Percentiles rank a stretch among this genome's conserved stretches.
Evolutionary conservation across 2,888 invertebrate species (phyloP).

Genomic region (Keiferia lycopersicella): DNA sequence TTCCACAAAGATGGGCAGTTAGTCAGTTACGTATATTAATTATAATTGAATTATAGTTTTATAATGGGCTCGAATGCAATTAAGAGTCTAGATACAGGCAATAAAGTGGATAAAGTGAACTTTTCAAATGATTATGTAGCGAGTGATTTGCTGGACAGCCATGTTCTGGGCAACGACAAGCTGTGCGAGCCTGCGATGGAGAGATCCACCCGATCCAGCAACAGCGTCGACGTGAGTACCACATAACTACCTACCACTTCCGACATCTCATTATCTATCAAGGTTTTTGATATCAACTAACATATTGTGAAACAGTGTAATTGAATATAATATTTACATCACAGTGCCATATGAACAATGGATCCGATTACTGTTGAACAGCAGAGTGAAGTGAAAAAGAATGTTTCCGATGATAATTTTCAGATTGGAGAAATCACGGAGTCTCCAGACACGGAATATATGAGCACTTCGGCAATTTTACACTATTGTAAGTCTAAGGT

Average conservation of each 20-base stretch:
- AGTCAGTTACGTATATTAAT: slow-evolving; percentile 31
- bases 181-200: slow-evolving; percentile 65
- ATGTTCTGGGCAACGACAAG: slow-evolving; percentile 73
- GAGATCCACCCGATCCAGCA: slow-evolving; percentile 69
- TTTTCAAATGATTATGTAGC: slow-evolving; percentile 71
- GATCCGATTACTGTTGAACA: slow-evolving; percentile 1
- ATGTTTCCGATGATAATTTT: slow-evolving; percentile 34
- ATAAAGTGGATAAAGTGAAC: slow-evolving; percentile 70
- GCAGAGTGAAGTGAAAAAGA: slow-evolving; percentile 5
- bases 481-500: slow-evolving; percentile 91
- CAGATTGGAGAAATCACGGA: slow-evolving; percentile 87
- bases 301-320: slow-evolving; percentile 2
- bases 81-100: slow-evolving; percentile 67
- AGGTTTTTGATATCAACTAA: slow-evolving; percentile 1
- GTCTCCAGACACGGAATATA: slow-evolving; percentile 83
- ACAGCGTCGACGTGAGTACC: slow-evolving; percentile 76
- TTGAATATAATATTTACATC: slow-evolving; percentile 8
- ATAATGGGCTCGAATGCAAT: slow-evolving; percentile 65
- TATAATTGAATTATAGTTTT: slow-evolving; percentile 54
- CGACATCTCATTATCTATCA: slow-evolving; percentile 5
- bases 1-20: slow-evolving; percentile 40
- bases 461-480: slow-evolving; percentile 89
- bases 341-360: slow-evolving; percentile 16
- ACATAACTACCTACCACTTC: not conserved
- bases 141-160: slow-evolving; percentile 77